Evolutionary conservation across 2,797 vertebrate genomes (phyloP).

Genomic region (Notolepis coatsorum): DNA sequence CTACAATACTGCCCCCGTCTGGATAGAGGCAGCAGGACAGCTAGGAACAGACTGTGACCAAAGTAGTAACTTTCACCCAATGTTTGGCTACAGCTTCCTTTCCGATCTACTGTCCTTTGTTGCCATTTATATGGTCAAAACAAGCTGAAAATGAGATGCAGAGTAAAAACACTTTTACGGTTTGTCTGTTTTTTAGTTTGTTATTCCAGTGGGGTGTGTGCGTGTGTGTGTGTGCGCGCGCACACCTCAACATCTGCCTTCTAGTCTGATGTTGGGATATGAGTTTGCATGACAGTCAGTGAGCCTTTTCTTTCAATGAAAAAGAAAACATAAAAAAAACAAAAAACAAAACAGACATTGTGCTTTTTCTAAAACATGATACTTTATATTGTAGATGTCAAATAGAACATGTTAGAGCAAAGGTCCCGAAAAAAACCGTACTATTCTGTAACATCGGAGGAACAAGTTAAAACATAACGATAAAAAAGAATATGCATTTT

Average conservation of each 20-base stretch:
- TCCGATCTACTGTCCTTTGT: too few relatives aligned
- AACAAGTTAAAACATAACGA: conserved; percentile 77
- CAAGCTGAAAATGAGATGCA: too few relatives aligned
- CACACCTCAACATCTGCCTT: neutral
- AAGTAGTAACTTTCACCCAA: too few relatives aligned
- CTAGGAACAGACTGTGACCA: too few relatives aligned
- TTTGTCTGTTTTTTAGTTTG: too few relatives aligned
- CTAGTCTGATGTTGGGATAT: neutral
- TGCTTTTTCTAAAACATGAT: conserved; percentile 86
- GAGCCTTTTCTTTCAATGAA: conserved; percentile 17
- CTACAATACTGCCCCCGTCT: conserved; percentile 45
- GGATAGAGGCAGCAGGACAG: conserved; percentile 16
- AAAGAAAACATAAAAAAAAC: conserved; percentile 2
- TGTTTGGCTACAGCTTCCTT: too few relatives aligned
- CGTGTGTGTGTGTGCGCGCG: neutral
- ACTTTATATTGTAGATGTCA: conserved; percentile 89
- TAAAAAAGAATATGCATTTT: conserved; percentile 79
- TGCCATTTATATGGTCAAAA: too few relatives aligned
- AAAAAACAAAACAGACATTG: conserved; percentile 75
- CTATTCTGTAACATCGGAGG: conserved; percentile 83
- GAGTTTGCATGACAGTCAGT: conserved; percentile 5
- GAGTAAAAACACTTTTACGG: too few relatives aligned
- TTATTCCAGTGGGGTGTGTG: too few relatives aligned
- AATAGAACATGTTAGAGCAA: conserved; percentile 87
- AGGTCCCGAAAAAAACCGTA: conserved; percentile 78